Conservation (phyloP, 1,140 invertebrate species). For the Chymomyza costata region DNA sequence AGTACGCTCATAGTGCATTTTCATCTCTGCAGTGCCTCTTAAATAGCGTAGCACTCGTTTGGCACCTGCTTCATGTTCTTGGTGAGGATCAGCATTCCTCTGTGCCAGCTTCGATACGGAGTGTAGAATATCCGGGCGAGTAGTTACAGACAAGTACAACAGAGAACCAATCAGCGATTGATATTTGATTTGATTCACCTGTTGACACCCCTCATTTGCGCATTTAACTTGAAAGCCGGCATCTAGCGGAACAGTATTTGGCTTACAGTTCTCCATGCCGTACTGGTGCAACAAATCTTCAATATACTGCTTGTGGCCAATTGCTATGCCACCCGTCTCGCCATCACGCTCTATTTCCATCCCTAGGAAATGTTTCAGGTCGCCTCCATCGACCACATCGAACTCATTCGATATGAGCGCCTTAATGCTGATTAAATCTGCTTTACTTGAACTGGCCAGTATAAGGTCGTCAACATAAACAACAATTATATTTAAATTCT, state of each 20-base stretch:
- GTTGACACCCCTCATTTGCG: not conserved
- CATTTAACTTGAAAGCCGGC: constrained; percentile 12
- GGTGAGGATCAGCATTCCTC: constrained; percentile 5
- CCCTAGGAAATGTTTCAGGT: constrained; percentile 44
- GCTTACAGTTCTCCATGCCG: constrained; percentile 15
- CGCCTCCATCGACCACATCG: constrained; percentile 37
- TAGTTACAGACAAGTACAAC: constrained; percentile 8
- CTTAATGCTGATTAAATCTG: constrained; percentile 6
- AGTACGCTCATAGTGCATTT: not conserved
- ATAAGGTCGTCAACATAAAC: constrained; percentile 11
- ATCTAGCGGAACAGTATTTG: constrained; percentile 5
- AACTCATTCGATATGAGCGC: constrained; percentile 29
- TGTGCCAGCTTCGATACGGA: constrained; percentile 18
- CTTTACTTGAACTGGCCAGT: constrained; percentile 9
- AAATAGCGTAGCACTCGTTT: constrained; percentile 9
- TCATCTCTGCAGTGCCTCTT: constrained; percentile 1
- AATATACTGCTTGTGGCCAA: constrained; percentile 20
- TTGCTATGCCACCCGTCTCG: constrained; percentile 10
- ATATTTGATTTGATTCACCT: constrained; percentile 13
- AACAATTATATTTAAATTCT: constrained; percentile 2
- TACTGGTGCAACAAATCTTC: constrained; percentile 16
- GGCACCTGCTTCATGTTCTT: constrained; percentile 3
- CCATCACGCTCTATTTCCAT: constrained; percentile 49
- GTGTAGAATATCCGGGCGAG: constrained; percentile 12
- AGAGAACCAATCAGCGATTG: constrained; percentile 9